Evolutionary conservation across 2,797 vertebrate species (phyloP), one percentile per base, ranked within the genome.

Genomic region (Cyclopterus lumpus): DNA sequence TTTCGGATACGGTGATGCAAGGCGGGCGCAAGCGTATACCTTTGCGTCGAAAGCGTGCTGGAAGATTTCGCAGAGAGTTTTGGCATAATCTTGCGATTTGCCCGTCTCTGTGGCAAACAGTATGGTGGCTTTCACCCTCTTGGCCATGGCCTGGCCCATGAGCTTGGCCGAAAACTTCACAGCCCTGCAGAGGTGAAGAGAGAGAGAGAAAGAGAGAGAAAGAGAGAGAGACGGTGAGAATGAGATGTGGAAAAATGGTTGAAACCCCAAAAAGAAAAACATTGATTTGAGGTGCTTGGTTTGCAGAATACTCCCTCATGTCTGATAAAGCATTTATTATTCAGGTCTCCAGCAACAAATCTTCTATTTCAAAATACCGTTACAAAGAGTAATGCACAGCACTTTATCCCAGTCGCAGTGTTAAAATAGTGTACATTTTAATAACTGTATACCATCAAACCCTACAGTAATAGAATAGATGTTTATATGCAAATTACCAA

Each of bases 91-190:
- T 82, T 98, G 97, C 0, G 98, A 99, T 85, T 99, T 99, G 28
- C 98, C 98, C 0, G 98, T 99, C 84, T 99, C 98, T 0, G 97
- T 99, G 86, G 97, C 98, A 0, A 97, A 99, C 71, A 99, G 94
- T 79, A 99, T 99, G 82, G 97, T 99, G 0, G 98, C 98, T 88
- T 99, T 99, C 73, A 99, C 98, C 80, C 98, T 95, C 93, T 98
- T 99, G 51, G 98, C 98, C 98, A 99, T 99, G 38, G 98, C 98
- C 64, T 99, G 97, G 4, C 97, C 97, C 98, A 99, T 99, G 85
- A 99, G 93, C 86, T 99, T 99, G 74, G 98, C 97, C 0, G 98
- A 99, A 91, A 99, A 99, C 92, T 99, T 99, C 77, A 99, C 98
- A 20, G 97, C 98, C 90, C 98, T 99, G 87, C 22, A 73, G 67